These are phyloP conservation scores for Microchirus variegatus DNA, from an alignment of 2,797 vertebrate genomes.

Conservation along the genomic window DNA sequence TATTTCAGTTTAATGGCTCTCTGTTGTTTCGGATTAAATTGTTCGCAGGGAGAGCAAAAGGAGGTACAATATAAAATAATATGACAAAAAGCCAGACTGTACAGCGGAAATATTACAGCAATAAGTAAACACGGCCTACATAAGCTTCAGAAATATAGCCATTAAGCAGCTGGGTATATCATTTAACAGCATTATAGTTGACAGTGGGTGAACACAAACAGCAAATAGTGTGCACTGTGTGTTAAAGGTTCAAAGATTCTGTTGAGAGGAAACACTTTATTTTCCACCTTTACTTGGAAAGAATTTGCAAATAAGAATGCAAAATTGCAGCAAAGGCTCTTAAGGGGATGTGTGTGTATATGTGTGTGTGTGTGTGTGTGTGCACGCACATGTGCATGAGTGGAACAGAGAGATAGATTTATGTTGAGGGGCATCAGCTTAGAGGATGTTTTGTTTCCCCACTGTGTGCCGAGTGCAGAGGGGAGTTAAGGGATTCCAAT, in stretches of 20 bases:
- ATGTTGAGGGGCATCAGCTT: slow-evolving; percentile 76
- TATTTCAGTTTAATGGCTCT: slow-evolving; percentile 2
- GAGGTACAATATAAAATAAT: slow-evolving; percentile 3
- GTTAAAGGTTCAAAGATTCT: slow-evolving; percentile 3
- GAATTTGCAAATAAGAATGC: slow-evolving; percentile 61
- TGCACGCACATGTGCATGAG: slow-evolving; percentile 34
- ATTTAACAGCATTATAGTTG: slow-evolving; percentile 11
- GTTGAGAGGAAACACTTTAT: slow-evolving; percentile 23
- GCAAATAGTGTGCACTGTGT: neutral
- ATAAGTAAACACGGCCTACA: neutral
- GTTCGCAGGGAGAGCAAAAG: slow-evolving; percentile 2
- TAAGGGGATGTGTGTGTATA: slow-evolving; percentile 40
- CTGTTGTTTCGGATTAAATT: slow-evolving; percentile 2
- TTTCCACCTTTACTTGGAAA: slow-evolving; percentile 21
- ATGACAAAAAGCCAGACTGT: neutral
- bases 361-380: slow-evolving; percentile 13
- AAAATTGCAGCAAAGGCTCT: slow-evolving; percentile 66
- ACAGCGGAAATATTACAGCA: neutral
- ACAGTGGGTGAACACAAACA: neutral
- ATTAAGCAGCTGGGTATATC: slow-evolving; percentile 4
- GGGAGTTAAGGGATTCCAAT: slow-evolving; percentile 80
- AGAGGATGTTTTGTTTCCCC: slow-evolving; percentile 78
- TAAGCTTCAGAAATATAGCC: neutral
- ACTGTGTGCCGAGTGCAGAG: slow-evolving; percentile 71
- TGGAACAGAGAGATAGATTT: slow-evolving; percentile 75